Percentiles rank a stretch among this genome's conserved stretches.
These are phyloP conservation scores for Eueremaeus valkanovi DNA, from an alignment of 2,888 invertebrate genomes.

Conservation along the genomic window DNA sequence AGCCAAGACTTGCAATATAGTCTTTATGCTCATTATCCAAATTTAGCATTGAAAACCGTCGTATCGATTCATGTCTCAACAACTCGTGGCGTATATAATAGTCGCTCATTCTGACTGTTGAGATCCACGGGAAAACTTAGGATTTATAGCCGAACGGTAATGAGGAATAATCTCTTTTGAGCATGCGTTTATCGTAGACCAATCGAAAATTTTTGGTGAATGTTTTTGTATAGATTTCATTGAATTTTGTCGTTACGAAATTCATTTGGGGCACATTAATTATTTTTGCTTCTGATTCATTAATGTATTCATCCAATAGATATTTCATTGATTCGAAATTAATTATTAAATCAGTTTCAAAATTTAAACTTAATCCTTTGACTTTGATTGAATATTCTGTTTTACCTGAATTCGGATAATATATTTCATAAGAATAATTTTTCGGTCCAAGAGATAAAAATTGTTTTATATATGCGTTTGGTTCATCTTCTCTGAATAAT, in stretches of 20 bases:
- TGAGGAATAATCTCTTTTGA: background rate
- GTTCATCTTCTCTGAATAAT: too few relatives aligned
- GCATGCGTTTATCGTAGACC: conserved; percentile 18
- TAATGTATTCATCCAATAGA: conserved; percentile 21
- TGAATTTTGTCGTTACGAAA: background rate
- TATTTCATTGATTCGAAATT: conserved; percentile 46
- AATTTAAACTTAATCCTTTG: conserved; percentile 48
- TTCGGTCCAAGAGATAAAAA: conserved; percentile 52
- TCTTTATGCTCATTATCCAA: too few relatives aligned
- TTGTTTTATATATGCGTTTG: conserved; percentile 49
- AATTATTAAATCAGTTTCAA: conserved; percentile 41
- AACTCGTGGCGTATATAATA: too few relatives aligned
- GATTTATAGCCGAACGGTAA: background rate
- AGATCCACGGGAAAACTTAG: too few relatives aligned
- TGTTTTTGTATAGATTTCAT: background rate
- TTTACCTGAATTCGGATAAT: background rate
- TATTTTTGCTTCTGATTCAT: too few relatives aligned
- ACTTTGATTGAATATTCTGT: conserved; percentile 47
- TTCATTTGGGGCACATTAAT: conserved; percentile 3
- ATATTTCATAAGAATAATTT: conserved; percentile 50
- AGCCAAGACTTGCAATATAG: too few relatives aligned
- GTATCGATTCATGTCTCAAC: too few relatives aligned
- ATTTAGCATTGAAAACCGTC: too few relatives aligned
- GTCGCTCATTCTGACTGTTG: too few relatives aligned
- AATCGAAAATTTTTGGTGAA: background rate